Conservation (phyloP, 2,888 invertebrate species). For the Catocala fraxini region DNA sequence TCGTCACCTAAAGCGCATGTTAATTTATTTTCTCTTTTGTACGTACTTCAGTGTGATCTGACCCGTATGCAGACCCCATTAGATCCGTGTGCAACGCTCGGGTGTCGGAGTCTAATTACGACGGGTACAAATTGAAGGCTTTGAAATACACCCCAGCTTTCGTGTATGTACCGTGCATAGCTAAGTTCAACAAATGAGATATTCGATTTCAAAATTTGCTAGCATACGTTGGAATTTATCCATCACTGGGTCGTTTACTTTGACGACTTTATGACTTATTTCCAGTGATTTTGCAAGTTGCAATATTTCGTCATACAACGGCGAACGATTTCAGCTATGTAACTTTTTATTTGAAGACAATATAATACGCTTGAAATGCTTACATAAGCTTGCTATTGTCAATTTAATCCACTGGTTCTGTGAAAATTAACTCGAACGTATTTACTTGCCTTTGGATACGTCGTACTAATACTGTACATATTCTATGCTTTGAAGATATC, state of each 20-base stretch:
- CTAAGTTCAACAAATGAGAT: slow-evolving; percentile 55
- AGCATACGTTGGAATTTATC: slow-evolving; percentile 36
- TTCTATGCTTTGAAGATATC: no score
- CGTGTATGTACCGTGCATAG: slow-evolving; percentile 51
- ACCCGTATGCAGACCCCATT: slow-evolving; percentile 49
- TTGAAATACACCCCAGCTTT: slow-evolving; percentile 63
- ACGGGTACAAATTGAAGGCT: slow-evolving; percentile 70
- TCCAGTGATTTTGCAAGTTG: no score
- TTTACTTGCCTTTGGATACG: no score
- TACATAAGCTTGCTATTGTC: no score
- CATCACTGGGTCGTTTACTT: slow-evolving; percentile 9
- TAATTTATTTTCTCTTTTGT: slow-evolving; percentile 43
- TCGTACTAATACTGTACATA: no score
- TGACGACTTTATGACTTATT: no score
- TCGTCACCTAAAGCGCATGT: slow-evolving; percentile 14
- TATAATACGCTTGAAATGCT: no score
- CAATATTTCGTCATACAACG: no score
- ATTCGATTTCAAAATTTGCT: slow-evolving; percentile 46
- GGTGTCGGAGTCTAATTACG: slow-evolving; percentile 68
- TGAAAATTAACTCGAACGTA: no score
- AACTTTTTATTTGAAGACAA: no score
- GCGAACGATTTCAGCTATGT: no score
- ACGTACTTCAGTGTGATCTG: slow-evolving; percentile 44
- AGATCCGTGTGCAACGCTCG: slow-evolving; percentile 48
- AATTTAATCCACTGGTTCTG: no score